Conservation (phyloP, 2,797 vertebrate genomes). For the Phataginus tetradactyla region DNA sequence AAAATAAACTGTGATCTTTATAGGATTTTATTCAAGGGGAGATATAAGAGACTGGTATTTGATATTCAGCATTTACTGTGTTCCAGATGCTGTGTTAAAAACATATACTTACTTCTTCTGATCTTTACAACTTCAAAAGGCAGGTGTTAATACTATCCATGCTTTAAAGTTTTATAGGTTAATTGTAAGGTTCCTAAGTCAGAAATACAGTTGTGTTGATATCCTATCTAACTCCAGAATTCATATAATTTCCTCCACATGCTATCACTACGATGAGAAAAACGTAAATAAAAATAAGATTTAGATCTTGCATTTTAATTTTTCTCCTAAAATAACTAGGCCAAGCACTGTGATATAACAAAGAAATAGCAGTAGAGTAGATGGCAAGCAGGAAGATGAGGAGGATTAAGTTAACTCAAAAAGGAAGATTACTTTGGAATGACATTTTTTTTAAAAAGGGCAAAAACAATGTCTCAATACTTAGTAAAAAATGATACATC, state of each 20-base stretch:
- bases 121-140: background rate
- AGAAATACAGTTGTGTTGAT: background rate
- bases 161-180: conserved; percentile 39
- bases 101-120: background rate
- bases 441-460: background rate
- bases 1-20: conserved; percentile 41
- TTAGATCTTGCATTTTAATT: background rate
- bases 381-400: rapidly evolving
- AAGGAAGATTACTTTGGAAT: conserved; percentile 7
- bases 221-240: background rate
- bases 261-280: background rate
- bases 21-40: background rate
- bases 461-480: background rate
- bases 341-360: background rate
- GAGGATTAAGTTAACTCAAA: background rate
- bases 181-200: conserved; percentile 25
- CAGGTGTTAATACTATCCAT: background rate
- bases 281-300: conserved; percentile 10
- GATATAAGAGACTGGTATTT: background rate
- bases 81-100: background rate
- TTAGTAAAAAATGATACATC: background rate
- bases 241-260: background rate
- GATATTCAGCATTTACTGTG: conserved; percentile 11
- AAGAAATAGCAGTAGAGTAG: background rate
- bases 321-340: background rate